Evolutionary conservation across 2,888 invertebrate genomes (phyloP), one percentile per base, ranked within the genome.

Genomic region (Phaonia tiefii): DNA sequence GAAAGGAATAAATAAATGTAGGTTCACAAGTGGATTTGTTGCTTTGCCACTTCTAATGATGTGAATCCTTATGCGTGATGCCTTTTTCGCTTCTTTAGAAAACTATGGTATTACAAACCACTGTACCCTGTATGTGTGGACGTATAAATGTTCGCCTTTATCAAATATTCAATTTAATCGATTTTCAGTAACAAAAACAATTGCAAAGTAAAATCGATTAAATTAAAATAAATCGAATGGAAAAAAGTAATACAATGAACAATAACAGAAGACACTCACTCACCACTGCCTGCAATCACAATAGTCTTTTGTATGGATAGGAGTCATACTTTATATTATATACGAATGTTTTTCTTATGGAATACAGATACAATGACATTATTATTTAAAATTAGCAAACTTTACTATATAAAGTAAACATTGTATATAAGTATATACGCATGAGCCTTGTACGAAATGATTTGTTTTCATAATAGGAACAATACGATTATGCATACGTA

Each of bases 101-200:
- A n/a, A n/a, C n/a, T n/a, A n/a, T n/a, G n/a, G n/a, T n/a, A n/a
- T n/a, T n/a, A n/a, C 31, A 31, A 31, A 31, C 31, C 31, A 31
- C 31, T 13, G 31, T 31, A 5, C 31, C 31, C 31, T 8, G 8
- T 8, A 31, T 42, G 22, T 22, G 22, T 13, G 25, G 2, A 25
- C 13, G 20, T 44, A 37, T 22, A 51, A 49, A 37, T 65, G 31
- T n/a, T 56, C 56, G 49, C 58, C 44, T n/a, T 70, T 63, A 63
- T 70, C 54, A 70, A 42, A 15, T 73, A 54, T 54, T 73, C 15
- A 58, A 70, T 25, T 75, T 49, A 75, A 37, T 66, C 51, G 54
- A 66, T 56, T 37, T 51, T 13, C 31, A 51, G 46, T 39, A 20
- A 56, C 39, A 3, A 26, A 44, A 75, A 42, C 22, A 65, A 71